Evolutionary conservation across 2,888 invertebrate genomes (phyloP).

Genomic region (Drosophila algonquin): DNA sequence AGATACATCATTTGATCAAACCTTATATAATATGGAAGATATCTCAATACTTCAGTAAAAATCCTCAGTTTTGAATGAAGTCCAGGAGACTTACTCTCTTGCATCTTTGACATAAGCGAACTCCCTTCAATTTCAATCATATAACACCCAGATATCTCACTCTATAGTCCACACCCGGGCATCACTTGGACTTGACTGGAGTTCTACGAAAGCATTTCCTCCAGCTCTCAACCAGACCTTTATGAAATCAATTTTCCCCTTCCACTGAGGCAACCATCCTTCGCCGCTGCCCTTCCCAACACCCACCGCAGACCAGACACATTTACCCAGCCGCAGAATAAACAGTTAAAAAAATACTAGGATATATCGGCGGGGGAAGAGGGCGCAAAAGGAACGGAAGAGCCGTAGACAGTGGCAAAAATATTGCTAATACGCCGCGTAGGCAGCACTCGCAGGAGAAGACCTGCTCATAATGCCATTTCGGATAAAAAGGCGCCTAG

Average conservation of each 20-base stretch:
- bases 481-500: constrained; percentile 63
- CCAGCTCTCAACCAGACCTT: constrained; percentile 32
- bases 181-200: background rate
- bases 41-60: background rate
- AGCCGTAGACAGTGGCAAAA: constrained; percentile 65
- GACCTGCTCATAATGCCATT: constrained; percentile 71
- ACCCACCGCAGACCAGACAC: constrained; percentile 55
- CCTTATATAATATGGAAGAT: rapidly evolving
- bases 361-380: constrained; percentile 1
- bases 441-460: constrained; percentile 51
- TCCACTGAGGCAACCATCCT: constrained; percentile 1
- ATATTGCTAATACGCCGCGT: constrained; percentile 73
- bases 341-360: constrained; percentile 36
- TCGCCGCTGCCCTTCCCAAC: constrained; percentile 8
- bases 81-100: no score
- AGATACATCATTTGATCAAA: background rate
- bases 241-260: constrained; percentile 62
- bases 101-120: background rate
- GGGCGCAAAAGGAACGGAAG: constrained; percentile 47
- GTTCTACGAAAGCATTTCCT: background rate
- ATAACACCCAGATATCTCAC: background rate
- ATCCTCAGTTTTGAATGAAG: no score
- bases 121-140: constrained; percentile 1
- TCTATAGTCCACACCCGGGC: constrained; percentile 22
- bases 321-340: constrained; percentile 52